Percentiles rank a stretch among this genome's conserved stretches.
Conservation (phyloP, 2,113 vertebrate species). For the Hiodon alosoides region DNA sequence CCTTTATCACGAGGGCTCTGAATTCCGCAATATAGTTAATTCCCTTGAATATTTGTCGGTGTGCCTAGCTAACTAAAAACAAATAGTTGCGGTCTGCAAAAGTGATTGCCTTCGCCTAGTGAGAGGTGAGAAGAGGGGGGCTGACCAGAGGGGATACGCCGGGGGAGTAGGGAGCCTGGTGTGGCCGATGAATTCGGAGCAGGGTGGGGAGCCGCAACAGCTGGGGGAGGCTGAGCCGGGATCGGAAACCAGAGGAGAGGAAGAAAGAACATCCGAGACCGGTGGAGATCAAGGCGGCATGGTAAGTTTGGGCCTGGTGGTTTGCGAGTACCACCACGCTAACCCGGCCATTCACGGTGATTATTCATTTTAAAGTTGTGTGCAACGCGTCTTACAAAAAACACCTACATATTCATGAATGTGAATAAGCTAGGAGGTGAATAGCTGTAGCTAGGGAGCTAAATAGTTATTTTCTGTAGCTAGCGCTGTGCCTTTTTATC, state of each 20-base stretch:
- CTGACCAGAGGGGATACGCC: slow-evolving; percentile 53
- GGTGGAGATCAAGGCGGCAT: slow-evolving; percentile 65
- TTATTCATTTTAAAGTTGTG: no score
- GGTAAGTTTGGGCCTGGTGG: slow-evolving; percentile 61
- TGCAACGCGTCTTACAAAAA: no score
- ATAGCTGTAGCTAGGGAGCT: no score
- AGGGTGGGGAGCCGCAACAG: slow-evolving; percentile 68
- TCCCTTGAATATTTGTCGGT: no score
- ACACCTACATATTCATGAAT: no score
- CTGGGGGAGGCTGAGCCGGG: slow-evolving; percentile 59
- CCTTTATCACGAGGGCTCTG: slow-evolving; percentile 9
- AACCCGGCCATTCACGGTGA: no score
- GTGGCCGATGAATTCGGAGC: slow-evolving; percentile 77
- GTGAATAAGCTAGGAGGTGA: no score
- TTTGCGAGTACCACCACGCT: no score
- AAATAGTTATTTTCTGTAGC: no score
- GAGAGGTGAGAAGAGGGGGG: slow-evolving; percentile 37
- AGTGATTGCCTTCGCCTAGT: slow-evolving; percentile 24
- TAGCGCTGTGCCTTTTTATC: no score
- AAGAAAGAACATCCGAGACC: slow-evolving; percentile 46
- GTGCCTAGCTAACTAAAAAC: no score
- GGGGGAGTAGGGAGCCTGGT: slow-evolving; percentile 64
- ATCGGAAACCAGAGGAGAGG: slow-evolving; percentile 56
- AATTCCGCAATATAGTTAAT: no score
- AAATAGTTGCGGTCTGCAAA: slow-evolving; percentile 34